Base-by-base conservation (phyloP, 2,797 vertebrate species). In the Sebastes matsubarae region DNA sequence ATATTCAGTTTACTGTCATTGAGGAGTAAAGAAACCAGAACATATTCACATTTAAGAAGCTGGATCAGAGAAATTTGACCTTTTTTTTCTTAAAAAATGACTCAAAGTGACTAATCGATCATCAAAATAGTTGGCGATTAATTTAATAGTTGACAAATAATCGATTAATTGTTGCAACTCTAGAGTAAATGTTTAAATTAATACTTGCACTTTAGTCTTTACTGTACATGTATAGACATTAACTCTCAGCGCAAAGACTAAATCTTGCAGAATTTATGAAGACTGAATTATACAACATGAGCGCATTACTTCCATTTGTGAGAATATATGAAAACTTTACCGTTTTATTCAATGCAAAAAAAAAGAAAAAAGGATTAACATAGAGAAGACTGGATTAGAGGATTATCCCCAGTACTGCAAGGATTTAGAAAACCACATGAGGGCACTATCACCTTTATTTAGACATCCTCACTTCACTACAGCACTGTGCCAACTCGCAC, bases 381-480 rank as follows among this genome's bases (percentile, higher is more conserved):
- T 3, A 30, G 2, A 22, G n/a, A 50, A 58, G 16, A 52, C 8
- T 64, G 4, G 5, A 25, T 67, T 3, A 34, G 6, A 20, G 27
- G 8, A 66, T 54, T 42, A 59, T 52, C 22, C 12, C 9, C 8
- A 27, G 18, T 13, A 4, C 9, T 92, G 90, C 75, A 87, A 82
- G 87, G 16, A 54, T 22, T 38, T 2, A 6, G 2, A 70, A 2
- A 16, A 75, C 93, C 96, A 96, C 94, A 87, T 25, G 95, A 84
- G 82, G 95, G 91, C 92, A 82, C 80, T 90, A 59, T 76, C 38
- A 54, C 34, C 87, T 59, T 90, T 61, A 24, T 65, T 75, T 65
- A 42, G 20, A 83, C 10, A 1, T 50, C 24, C 9, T 30, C 5
- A 20, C 10, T 25, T 69, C 70, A 63, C 36, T 2, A 8, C 46